phyloP scores from a whole-genome alignment of 2,797 vertebrate species.

The Dermochelys coriacea region DNA sequence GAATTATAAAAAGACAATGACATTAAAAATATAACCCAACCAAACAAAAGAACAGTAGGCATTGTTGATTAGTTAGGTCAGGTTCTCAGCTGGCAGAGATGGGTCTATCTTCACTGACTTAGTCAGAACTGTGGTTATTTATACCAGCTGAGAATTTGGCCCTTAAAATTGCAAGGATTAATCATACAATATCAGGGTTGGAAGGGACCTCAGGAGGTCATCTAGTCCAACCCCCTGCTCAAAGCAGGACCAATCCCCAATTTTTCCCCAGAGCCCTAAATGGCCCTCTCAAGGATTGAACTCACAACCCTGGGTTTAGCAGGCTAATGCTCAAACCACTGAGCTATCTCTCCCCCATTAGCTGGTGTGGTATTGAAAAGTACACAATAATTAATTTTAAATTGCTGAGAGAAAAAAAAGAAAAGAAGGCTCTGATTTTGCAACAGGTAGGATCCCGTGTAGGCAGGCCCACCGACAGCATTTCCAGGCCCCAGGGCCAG shows the following conservation, averaged over 20 bases:
- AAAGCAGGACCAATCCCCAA: too few relatives aligned
- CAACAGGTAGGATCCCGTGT: not conserved
- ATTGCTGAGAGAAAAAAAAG: not conserved
- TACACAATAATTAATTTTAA: not conserved
- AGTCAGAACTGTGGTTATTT: not conserved
- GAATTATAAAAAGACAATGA: not conserved
- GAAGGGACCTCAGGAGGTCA: too few relatives aligned
- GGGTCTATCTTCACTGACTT: not conserved
- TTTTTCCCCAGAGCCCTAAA: too few relatives aligned
- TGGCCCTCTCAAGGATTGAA: too few relatives aligned
- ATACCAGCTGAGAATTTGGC: rapidly evolving
- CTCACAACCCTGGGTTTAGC: too few relatives aligned
- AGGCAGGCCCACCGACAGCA: too few relatives aligned
- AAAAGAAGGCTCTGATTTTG: not conserved
- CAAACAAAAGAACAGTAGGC: not conserved
- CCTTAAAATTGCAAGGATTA: not conserved
- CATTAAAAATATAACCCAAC: not conserved
- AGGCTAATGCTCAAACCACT: too few relatives aligned
- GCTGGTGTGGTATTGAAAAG: not conserved
- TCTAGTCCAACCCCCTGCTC: too few relatives aligned
- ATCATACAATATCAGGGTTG: too few relatives aligned
- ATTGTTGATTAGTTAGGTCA: not conserved
- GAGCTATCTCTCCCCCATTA: too few relatives aligned
- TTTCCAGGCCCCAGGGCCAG: too few relatives aligned
- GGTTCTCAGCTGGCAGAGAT: rapidly evolving